These are phyloP conservation scores for Eulithis testata DNA, from an alignment of 2,888 invertebrate species.

Conservation along the genomic window DNA sequence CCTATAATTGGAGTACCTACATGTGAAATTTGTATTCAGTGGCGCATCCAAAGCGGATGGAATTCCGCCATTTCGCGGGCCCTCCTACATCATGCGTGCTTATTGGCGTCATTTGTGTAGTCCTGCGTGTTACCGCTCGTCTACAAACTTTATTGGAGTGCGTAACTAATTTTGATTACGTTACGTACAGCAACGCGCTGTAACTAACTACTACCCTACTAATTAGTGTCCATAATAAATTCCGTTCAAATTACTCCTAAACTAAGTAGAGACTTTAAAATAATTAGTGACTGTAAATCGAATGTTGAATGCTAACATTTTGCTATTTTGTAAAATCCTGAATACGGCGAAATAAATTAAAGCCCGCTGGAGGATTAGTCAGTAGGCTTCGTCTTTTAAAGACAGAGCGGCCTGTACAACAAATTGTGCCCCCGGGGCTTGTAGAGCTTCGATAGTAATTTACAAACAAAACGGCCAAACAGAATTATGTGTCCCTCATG, in stretches of 20 bases:
- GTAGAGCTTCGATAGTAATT: conserved; percentile 62
- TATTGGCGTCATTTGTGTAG: conserved; percentile 79
- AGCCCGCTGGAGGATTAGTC: conserved; percentile 60
- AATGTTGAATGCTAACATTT: no score
- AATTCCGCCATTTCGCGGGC: conserved; percentile 78
- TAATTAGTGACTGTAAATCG: no score
- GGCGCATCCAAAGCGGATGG: conserved; percentile 81
- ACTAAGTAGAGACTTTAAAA: no score
- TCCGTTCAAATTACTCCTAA: no score
- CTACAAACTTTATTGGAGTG: conserved; percentile 51
- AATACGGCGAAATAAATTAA: conserved; percentile 55
- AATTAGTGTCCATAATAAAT: conserved; percentile 23
- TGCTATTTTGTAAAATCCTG: conserved; percentile 15
- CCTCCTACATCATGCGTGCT: conserved; percentile 81
- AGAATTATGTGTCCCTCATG: conserved; percentile 30
- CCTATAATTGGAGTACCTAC: conserved; percentile 82
- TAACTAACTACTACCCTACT: conserved; percentile 20
- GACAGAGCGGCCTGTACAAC: conserved; percentile 65
- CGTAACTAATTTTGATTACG: conserved; percentile 38
- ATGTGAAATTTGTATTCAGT: conserved; percentile 84
- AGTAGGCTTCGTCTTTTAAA: conserved; percentile 65
- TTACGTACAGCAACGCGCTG: conserved; percentile 14
- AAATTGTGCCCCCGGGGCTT: conserved; percentile 66
- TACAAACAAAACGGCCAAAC: conserved; percentile 52
- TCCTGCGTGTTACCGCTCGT: conserved; percentile 59